These are phyloP conservation scores for Ochotona curzoniae DNA, from an alignment of 2,113 vertebrate species.

Conservation along the genomic window DNA sequence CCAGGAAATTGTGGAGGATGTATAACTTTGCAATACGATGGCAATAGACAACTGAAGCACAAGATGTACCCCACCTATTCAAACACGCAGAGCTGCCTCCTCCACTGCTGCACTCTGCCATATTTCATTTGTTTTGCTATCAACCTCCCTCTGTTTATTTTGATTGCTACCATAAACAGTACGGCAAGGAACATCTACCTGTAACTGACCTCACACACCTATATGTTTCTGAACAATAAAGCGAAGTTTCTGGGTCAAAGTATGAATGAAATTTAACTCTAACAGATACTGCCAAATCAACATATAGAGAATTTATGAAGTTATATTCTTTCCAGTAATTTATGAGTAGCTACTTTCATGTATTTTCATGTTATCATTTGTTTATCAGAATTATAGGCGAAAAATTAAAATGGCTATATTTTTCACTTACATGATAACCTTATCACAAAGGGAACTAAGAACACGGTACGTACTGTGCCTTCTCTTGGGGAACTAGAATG, in stretches of 20 bases:
- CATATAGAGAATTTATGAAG: not conserved
- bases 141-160: not conserved
- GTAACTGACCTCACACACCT: not conserved
- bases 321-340: not conserved
- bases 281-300: not conserved
- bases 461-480: too few species aligned
- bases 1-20: not conserved
- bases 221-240: not conserved
- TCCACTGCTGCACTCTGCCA: not conserved
- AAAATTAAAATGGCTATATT: not conserved
- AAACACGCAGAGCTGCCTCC: not conserved
- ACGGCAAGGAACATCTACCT: not conserved
- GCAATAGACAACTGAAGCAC: not conserved
- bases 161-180: not conserved
- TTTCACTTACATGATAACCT: not conserved
- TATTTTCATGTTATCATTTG: not conserved
- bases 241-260: not conserved
- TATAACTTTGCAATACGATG: not conserved
- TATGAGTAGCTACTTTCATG: not conserved
- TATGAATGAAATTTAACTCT: not conserved
- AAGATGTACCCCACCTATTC: not conserved
- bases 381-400: not conserved
- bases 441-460: too few species aligned
- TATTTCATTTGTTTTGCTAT: constrained; percentile 1
- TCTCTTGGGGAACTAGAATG: too few species aligned